Base-by-base conservation (phyloP, 2,888 invertebrate species). In the Argyra leucocephala region DNA sequence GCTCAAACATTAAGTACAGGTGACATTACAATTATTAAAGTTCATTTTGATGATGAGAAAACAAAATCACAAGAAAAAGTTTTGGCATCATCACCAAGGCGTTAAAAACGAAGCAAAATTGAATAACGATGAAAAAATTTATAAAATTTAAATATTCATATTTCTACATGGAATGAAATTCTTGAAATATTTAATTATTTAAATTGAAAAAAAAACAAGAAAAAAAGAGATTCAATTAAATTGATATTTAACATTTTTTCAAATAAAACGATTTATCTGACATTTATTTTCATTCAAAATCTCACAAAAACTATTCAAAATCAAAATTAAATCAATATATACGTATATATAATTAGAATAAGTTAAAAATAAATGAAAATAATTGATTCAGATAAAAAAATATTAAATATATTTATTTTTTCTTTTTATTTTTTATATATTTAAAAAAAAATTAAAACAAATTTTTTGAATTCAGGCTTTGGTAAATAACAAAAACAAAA, bases 11-110 rank as follows among this genome's bases (percentile, higher is more conserved):
- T 93, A 62, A 93, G 93, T 76, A 94, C 94, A 22, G 94, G 94
- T 63, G 94, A 94, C 77, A 91, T 95, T 74, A 93, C 93, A 65
- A 92, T 94, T 73, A 93, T 93, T 61, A 89, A 90, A 80, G 91
- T 93, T 37, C 87, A 82, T 74, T 82, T 83, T 72, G 82, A 82
- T 60, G 84, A 85, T 70, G 84, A 85, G 69, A 83, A 84, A 69
- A 82, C 83, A 65, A 83, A 83, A 69, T 75, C 76, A 71, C 80
- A 81, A 70, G 84, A 84, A 70, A 81, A 82, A 74, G 75, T 78
- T 66, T 73, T 84, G 70, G 77, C 80, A 63, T 82, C 82, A 71
- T 82, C 84, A 67, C 82, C 83, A 67, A 83, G 81, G 73, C 81
- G 78, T 67, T 71, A 72, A 68, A 48, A 70, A 18, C 4, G 48